Conservation (phyloP, 92 coral and sea anemone species). For the Pocillopora meandrina region DNA sequence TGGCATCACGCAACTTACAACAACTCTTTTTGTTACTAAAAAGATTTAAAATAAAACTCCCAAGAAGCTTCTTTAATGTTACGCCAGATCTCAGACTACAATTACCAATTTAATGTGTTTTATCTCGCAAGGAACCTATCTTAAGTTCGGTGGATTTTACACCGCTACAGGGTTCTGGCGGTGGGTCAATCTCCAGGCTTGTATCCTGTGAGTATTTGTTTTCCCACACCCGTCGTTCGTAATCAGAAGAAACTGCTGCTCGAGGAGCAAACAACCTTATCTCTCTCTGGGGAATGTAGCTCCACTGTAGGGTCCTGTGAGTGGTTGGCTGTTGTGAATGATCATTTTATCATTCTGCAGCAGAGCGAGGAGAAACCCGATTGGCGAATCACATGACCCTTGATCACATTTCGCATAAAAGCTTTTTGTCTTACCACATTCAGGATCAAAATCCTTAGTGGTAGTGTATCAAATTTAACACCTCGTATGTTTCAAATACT, state of each 20-base stretch:
- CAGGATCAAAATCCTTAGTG: neutral
- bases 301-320: neutral
- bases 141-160: too few relatives aligned
- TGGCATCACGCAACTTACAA: neutral
- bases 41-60: neutral
- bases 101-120: neutral
- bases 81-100: neutral
- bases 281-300: too few relatives aligned
- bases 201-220: too few relatives aligned
- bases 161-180: too few relatives aligned
- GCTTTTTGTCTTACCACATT: conserved; percentile 25
- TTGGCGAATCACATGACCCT: conserved; percentile 17
- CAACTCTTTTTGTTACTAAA: neutral
- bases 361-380: conserved; percentile 12
- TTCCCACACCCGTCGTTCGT: too few relatives aligned
- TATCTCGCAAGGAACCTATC: too few relatives aligned
- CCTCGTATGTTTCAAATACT: neutral
- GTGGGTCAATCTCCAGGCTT: too few relatives aligned
- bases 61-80: neutral
- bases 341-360: neutral
- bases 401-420: neutral
- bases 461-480: neutral
- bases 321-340: neutral
- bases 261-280: too few relatives aligned
- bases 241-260: too few relatives aligned